A percentile compares a stretch with the other conserved stretches of the same genome.
These are phyloP conservation scores for Danio choprae DNA, from an alignment of 2,797 vertebrate species.

Conservation along the genomic window DNA sequence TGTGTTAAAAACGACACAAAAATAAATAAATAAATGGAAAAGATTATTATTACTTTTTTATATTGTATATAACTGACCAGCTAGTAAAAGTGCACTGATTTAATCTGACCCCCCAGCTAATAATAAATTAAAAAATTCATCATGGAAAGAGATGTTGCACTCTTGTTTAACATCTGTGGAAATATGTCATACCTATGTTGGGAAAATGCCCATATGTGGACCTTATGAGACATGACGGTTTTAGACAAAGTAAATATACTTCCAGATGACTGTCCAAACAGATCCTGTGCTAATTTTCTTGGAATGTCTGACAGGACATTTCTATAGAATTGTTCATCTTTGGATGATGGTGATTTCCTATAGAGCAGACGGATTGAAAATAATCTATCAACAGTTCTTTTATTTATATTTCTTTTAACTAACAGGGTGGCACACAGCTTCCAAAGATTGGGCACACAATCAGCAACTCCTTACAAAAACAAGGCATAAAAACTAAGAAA, in stretches of 20 bases:
- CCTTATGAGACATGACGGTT: constrained; percentile 25
- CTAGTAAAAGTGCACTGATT: neutral
- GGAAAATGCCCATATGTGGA: neutral
- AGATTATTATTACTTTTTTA: too few species aligned
- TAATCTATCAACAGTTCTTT: neutral
- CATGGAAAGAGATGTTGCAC: neutral
- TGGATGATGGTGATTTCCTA: neutral
- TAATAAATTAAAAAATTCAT: neutral
- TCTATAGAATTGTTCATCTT: neutral
- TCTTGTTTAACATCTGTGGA: neutral
- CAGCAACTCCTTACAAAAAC: too few species aligned
- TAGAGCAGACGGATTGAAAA: neutral
- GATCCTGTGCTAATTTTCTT: constrained; percentile 15
- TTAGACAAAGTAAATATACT: constrained; percentile 1
- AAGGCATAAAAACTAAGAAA: too few species aligned
- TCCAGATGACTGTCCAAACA: neutral
- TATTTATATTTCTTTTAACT: too few species aligned
- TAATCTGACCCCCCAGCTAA: neutral
- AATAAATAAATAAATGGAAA: too few species aligned
- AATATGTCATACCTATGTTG: neutral
- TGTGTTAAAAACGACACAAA: too few species aligned
- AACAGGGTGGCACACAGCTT: too few species aligned
- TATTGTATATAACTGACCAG: too few species aligned
- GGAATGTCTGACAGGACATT: constrained; percentile 8
- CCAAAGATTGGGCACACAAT: too few species aligned